Conservation (phyloP, 2,888 invertebrate species). For the Tethea ocularis region DNA sequence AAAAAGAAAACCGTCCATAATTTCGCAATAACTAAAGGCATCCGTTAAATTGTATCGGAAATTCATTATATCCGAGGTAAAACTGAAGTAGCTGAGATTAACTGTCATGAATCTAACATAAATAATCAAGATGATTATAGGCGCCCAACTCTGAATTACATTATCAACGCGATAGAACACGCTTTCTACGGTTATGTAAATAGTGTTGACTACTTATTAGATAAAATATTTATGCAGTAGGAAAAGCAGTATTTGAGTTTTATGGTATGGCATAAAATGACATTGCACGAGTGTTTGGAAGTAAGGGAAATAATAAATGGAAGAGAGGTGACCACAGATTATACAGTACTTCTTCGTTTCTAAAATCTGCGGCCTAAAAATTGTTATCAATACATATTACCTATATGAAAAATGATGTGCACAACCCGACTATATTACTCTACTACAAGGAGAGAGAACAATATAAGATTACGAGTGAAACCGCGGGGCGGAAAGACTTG, state of each 20-base stretch:
- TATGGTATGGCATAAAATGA: background rate
- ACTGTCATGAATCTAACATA: background rate
- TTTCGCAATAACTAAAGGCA: background rate
- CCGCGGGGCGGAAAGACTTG: too few relatives aligned
- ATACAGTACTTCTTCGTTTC: too few relatives aligned
- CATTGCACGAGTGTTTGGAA: too few relatives aligned
- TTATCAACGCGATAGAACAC: constrained; percentile 10
- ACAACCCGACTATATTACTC: too few relatives aligned
- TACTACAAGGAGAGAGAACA: too few relatives aligned
- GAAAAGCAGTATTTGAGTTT: background rate
- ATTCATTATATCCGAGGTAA: background rate
- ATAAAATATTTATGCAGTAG: background rate
- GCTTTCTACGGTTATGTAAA: constrained; percentile 23
- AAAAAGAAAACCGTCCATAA: background rate
- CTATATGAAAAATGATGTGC: too few relatives aligned
- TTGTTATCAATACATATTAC: too few relatives aligned
- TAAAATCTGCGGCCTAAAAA: too few relatives aligned
- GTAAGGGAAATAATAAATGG: too few relatives aligned
- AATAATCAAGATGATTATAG: constrained; percentile 17
- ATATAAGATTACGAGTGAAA: too few relatives aligned
- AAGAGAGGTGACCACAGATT: too few relatives aligned
- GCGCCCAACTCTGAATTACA: constrained; percentile 9
- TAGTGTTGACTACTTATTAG: constrained; percentile 9
- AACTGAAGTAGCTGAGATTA: background rate
- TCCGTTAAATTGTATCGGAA: constrained; percentile 4